Percentiles rank a stretch among this genome's conserved stretches.
These are phyloP conservation scores for Empidonax traillii DNA, from an alignment of 2,113 vertebrate genomes.

Conservation along the genomic window DNA sequence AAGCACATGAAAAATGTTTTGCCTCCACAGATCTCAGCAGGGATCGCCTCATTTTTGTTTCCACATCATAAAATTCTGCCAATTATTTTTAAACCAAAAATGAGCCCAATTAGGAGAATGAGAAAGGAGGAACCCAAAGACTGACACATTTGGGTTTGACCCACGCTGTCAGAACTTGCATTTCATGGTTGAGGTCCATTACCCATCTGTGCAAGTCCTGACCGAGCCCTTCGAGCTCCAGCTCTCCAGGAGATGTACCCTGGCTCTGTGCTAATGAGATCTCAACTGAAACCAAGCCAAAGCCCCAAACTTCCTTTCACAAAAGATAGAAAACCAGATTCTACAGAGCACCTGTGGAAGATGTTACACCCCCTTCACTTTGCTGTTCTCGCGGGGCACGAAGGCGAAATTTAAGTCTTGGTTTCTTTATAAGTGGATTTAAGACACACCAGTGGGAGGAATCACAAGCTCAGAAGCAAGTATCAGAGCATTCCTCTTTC, in stretches of 20 bases:
- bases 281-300: slow-evolving; percentile 65
- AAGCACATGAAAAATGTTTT: neutral
- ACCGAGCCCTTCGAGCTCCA: neutral
- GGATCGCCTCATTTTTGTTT: neutral
- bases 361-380: neutral
- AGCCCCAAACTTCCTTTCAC: slow-evolving; percentile 73
- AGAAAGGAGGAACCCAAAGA: neutral
- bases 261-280: slow-evolving; percentile 35
- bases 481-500: neutral
- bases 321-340: slow-evolving; percentile 7
- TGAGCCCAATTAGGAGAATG: slow-evolving; percentile 5
- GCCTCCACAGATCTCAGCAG: neutral
- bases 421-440: neutral
- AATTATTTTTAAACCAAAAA: slow-evolving; percentile 27
- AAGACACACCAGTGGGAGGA: neutral
- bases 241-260: neutral
- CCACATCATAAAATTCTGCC: neutral
- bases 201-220: slow-evolving; percentile 5
- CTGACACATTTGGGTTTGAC: neutral
- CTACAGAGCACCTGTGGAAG: slow-evolving; percentile 24
- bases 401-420: neutral
- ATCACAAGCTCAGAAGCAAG: neutral
- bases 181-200: neutral
- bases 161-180: neutral
- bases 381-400: neutral